These are phyloP conservation scores for Campopleginae sp. DNA, from an alignment of 2,888 invertebrate genomes.

Conservation along the genomic window DNA sequence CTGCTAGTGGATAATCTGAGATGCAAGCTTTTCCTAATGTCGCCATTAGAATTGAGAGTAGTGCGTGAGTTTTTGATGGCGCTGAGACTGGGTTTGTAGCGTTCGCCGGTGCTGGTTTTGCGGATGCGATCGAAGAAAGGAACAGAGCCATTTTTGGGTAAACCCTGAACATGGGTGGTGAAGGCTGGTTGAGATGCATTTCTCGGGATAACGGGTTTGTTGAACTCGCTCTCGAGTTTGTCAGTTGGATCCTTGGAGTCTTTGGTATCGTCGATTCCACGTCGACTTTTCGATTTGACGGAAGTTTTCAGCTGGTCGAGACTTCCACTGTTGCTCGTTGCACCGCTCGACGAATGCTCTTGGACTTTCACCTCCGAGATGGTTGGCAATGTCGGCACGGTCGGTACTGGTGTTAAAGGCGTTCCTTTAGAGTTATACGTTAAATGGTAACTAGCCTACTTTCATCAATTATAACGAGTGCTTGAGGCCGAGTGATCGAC, in stretches of 20 bases:
- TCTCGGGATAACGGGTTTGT: constrained; percentile 88
- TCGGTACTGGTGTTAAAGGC: constrained; percentile 92
- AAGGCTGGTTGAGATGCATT: constrained; percentile 96
- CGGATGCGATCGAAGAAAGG: constrained; percentile 95
- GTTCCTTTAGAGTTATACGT: constrained; percentile 84
- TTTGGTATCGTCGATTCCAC: constrained; percentile 83
- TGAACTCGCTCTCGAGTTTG: constrained; percentile 81
- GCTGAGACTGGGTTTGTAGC: constrained; percentile 93
- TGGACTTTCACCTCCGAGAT: constrained; percentile 93
- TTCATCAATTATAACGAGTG: constrained; percentile 16
- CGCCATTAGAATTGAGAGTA: constrained; percentile 91
- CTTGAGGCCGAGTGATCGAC: constrained; percentile 19
- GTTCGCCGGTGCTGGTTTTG: constrained; percentile 93
- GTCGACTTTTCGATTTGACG: constrained; percentile 78
- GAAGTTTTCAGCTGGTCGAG: constrained; percentile 81
- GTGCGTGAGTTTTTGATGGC: constrained; percentile 92
- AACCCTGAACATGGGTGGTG: constrained; percentile 89
- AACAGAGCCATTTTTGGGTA: constrained; percentile 95
- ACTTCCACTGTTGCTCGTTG: constrained; percentile 85
- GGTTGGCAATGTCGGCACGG: constrained; percentile 94
- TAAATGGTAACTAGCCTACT: constrained; percentile 62
- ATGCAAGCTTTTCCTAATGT: constrained; percentile 88
- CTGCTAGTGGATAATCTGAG: constrained; percentile 86
- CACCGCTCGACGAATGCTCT: constrained; percentile 87
- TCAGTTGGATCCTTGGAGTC: constrained; percentile 74